Conservation (phyloP, 2,888 invertebrate species). For the Oscheius myriophilus region DNA sequence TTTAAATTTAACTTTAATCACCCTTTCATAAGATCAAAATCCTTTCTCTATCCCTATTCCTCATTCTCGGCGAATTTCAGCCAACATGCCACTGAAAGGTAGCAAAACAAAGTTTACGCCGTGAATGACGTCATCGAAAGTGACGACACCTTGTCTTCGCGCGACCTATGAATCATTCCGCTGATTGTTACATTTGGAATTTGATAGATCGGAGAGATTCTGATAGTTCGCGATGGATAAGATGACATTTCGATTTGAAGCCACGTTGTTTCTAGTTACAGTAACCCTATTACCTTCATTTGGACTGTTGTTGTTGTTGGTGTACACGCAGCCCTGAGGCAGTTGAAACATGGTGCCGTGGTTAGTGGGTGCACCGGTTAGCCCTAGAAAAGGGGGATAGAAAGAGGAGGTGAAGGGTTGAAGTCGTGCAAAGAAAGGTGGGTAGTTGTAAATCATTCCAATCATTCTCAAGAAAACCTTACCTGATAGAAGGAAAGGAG, state of each 20-base stretch:
- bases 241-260: too few relatives aligned
- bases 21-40: too few relatives aligned
- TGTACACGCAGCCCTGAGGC: constrained; percentile 26
- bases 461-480: constrained; percentile 8
- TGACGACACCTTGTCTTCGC: too few relatives aligned
- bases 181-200: too few relatives aligned
- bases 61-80: too few relatives aligned
- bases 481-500: constrained; percentile 54
- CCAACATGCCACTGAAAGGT: too few relatives aligned
- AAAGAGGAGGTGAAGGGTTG: constrained; percentile 7
- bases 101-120: too few relatives aligned
- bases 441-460: constrained; percentile 3
- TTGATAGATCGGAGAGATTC: too few relatives aligned
- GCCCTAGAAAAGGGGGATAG: constrained; percentile 29
- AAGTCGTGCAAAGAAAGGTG: background rate
- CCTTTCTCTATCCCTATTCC: background rate
- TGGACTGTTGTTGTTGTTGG: constrained; percentile 10
- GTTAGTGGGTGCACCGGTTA: constrained; percentile 37
- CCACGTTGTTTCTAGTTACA: too few relatives aligned
- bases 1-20: too few relatives aligned
- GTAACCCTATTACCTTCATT: constrained; percentile 10
- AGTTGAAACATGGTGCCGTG: constrained; percentile 26
- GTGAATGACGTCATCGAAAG: too few relatives aligned
- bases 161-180: too few relatives aligned
- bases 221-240: background rate